Evolutionary conservation across 1,140 invertebrate species (phyloP).

Genomic region (Anadara kagoshimensis): DNA sequence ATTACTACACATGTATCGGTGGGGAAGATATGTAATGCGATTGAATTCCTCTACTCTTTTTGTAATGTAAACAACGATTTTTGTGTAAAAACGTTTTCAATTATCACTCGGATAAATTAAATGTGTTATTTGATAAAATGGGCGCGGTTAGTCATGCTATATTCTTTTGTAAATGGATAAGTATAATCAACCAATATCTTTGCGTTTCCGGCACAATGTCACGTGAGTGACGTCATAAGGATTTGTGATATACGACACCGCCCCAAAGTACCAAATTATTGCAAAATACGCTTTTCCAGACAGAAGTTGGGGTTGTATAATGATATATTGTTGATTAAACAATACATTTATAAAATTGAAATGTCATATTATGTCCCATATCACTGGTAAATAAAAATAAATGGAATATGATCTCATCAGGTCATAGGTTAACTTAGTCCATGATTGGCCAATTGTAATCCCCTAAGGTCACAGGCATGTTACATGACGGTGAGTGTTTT

Average conservation of each 20-base stretch:
- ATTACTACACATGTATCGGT: neutral
- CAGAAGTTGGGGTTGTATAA: too few relatives aligned
- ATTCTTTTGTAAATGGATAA: constrained; percentile 33
- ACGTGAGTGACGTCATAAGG: constrained; percentile 26
- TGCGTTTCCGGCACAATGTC: constrained; percentile 26
- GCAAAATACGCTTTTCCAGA: too few relatives aligned
- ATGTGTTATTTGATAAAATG: constrained; percentile 6
- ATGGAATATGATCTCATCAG: constrained; percentile 45
- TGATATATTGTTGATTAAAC: too few relatives aligned
- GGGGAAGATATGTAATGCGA: neutral
- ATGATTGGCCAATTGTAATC: constrained; percentile 66
- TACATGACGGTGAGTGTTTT: constrained; percentile 78
- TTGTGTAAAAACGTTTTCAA: too few relatives aligned
- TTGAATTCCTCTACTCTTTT: too few relatives aligned
- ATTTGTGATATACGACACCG: constrained; percentile 22
- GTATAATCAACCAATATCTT: constrained; percentile 30
- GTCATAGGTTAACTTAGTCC: constrained; percentile 65
- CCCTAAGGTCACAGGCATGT: constrained; percentile 76
- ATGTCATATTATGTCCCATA: too few relatives aligned
- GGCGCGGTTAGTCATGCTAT: constrained; percentile 29
- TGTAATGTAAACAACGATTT: too few relatives aligned
- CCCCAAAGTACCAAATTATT: constrained; percentile 8
- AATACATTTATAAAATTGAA: too few relatives aligned
- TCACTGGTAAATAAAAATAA: neutral
- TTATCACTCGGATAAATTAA: too few relatives aligned